Base-by-base conservation (phyloP, 2,888 invertebrate species). In the Furcula furcula region DNA sequence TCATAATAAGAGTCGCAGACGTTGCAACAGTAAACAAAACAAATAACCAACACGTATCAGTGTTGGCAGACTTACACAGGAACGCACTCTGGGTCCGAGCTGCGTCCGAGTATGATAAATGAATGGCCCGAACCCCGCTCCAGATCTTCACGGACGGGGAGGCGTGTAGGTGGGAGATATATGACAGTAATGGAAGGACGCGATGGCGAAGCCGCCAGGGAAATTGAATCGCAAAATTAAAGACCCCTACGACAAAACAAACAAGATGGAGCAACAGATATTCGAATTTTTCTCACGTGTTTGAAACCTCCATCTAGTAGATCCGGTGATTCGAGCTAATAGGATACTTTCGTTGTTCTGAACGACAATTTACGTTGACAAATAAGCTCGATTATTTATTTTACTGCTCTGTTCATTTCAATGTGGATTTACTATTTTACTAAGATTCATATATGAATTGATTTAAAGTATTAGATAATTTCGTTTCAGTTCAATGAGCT, bases 21-120 rank as follows among this genome's bases (percentile, higher is more conserved):
- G 55, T 46, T 52, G 59, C 42, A 54, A 67, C 68, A 70, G 76
- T 76, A 72, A 75, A 76, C 67, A 72, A 83, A 82, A 78, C 69
- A 77, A 81, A 76, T 65, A 63, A 36, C 40, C 34, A 52, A 46
- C 46, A 48, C 46, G 46, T 61, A 65, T 65, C 65, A 55, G 57
- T 47, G 47, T 40, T 39, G 32, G 48, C 41, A 72, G 72, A 62
- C 65, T 56, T 65, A 86, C 85, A 87, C 66, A 75, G 78, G 69
- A 85, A 81, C 73, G 80, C 86, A 86, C 86, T 86, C 80, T 79
- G 76, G 55, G 55, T 59, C 63, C 56, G 57, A 55, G 55, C 65
- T 57, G 46, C 65, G 69, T 55, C 67, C 72, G 67, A 76, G 74
- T 75, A 81, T 87, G 84, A 86, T 81, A 86, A 83, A 87, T 85